Evolutionary conservation across 1,140 invertebrate species (phyloP), one percentile per base, ranked within the genome.

Genomic region (Platyura marginata): DNA sequence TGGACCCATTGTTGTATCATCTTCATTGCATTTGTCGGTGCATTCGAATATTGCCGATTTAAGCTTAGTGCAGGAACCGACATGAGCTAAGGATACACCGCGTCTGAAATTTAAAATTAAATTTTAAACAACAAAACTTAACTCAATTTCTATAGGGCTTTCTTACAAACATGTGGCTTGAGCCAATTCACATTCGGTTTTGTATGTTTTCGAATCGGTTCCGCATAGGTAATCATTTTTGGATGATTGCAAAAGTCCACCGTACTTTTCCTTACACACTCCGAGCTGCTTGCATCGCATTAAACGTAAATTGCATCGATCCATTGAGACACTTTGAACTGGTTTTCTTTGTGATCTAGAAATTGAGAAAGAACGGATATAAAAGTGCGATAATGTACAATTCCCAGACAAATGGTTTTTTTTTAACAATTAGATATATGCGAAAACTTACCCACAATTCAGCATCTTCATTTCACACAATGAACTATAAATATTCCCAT

Each of bases 391-490:
- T 29, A 13, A 13, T 3, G 2, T 19, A 29, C 20, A 29, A 10
- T 25, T 41, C 4, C 1, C 21, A 32, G 13, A 29, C 21, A 29
- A 41, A 20, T 5, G n/a, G 3, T 2, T 3, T 19, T 16, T 23
- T 4, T 5, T 2, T 41, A 29, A n/a, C n/a, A n/a, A n/a, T n/a
- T n/a, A n/a, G n/a, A n/a, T n/a, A n/a, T n/a, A n/a, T n/a, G n/a
- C 13, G 40, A 39, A 36, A 34, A 71, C 75, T 69, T 56, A 90
- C 85, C 85, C 85, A 61, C 87, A 91, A 53, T 88, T 89, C 3
- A 89, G 69, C 72, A 88, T 80, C 57, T 81, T 79, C 65, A 93
- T 76, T 57, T 93, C 86, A 55, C 90, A 94, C 49, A 88, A 78
- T 53, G 80, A 90, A 46, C 73, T 72, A 61, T 93, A 93, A 20